Evolutionary conservation across 2,888 invertebrate genomes (phyloP).

Genomic region (Cacoxenus indagator): DNA sequence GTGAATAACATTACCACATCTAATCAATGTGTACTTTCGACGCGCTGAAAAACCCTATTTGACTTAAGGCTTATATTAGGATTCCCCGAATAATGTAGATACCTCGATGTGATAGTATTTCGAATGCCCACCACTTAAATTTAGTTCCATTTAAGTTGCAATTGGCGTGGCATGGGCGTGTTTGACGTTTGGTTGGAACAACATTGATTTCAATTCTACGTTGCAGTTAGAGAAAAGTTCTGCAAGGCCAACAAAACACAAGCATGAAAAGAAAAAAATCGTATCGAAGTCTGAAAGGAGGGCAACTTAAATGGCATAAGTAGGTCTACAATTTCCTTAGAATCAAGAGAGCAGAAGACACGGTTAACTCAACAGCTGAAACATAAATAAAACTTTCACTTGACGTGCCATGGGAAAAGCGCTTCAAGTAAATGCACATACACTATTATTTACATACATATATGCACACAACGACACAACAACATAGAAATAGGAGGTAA

Average conservation of each 20-base stretch:
- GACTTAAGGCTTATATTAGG: too few species aligned
- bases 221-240: background rate
- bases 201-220: background rate
- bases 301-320: conserved; percentile 17
- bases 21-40: too few species aligned
- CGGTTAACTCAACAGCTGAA: conserved; percentile 19
- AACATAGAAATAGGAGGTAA: background rate
- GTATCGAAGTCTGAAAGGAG: too few species aligned
- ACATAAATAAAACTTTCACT: conserved; percentile 21
- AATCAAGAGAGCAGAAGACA: conserved; percentile 1
- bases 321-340: conserved; percentile 20
- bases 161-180: background rate
- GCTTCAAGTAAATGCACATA: conserved; percentile 11
- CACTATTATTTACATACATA: background rate
- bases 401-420: background rate
- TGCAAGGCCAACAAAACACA: background rate
- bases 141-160: background rate
- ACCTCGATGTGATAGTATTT: too few species aligned
- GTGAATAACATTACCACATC: too few species aligned
- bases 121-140: too few species aligned
- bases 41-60: too few species aligned
- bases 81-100: too few species aligned
- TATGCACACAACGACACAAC: background rate
- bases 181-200: background rate
- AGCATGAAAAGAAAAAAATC: too few species aligned